Evolutionary conservation across 2,888 invertebrate species (phyloP), one percentile per base, ranked within the genome.

Genomic region (Oeneis ivallda): DNA sequence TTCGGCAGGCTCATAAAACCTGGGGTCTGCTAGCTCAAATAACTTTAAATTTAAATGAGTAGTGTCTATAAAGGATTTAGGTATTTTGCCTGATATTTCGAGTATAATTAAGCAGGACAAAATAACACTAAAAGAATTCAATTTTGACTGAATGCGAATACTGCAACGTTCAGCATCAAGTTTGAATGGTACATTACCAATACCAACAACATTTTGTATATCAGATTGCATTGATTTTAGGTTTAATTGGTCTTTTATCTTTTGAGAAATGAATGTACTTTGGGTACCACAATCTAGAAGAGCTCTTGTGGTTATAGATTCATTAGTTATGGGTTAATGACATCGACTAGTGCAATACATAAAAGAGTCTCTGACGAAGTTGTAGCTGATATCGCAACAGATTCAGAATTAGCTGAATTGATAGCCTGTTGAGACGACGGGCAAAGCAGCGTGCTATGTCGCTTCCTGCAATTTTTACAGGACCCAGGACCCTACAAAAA

Each of bases 21-120:
- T n/a, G n/a, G 45, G 45, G n/a, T 45, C n/a, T 45, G 45, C 45
- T n/a, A 45, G 45, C n/a, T n/a, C n/a, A 45, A 45, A 45, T n/a
- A 15, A 45, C n/a, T n/a, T 13, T 45, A 45, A 3, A 45, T 45
- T 15, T 45, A 45, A 45, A 43, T 43, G 11, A 11, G 43, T 11
- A 43, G 13, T 43, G 13, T 43, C 13, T 11, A 43, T 37, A 1
- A 9, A 9, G 1, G 37, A 37, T 6, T 37, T 37, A 37, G 37
- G 37, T 8, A 37, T 37, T 37, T 37, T 37, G 9, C 37, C 37
- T 37, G 37, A 37, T 8, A 37, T 37, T 37, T 37, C 9, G 9
- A 7, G 37, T 6, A 37, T 37, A 9, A 37, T 7, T 8, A 37
- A 7, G 37, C 37, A 37, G 6, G 37, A 37, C 8, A 9, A 6